Conservation (phyloP, 2,113 vertebrate genomes). For the Natator depressus region DNA sequence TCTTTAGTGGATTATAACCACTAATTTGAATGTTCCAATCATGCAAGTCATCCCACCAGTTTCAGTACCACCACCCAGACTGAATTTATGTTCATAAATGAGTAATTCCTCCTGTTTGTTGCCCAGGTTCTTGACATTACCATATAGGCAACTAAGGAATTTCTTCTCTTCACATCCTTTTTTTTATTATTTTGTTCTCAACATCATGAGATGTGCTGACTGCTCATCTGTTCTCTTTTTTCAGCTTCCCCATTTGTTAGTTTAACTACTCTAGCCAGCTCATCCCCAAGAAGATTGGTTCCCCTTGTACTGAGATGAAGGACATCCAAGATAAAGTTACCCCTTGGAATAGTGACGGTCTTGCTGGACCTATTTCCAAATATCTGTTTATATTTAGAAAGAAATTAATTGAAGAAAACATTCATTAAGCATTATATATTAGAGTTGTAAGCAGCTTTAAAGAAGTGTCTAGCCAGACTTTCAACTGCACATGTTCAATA, state of each 20-base stretch:
- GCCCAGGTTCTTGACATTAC: background rate
- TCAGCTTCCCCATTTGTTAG: background rate
- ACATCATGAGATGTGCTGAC: background rate
- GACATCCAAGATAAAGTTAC: background rate
- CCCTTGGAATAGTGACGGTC: slow-evolving; percentile 3
- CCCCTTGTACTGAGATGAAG: background rate
- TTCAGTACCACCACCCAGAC: background rate
- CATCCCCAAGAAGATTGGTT: background rate
- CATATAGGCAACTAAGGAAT: background rate
- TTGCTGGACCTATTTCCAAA: background rate
- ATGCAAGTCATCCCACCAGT: background rate
- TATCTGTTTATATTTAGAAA: background rate
- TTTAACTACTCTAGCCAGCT: background rate
- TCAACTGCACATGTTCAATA: background rate
- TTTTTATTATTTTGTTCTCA: background rate
- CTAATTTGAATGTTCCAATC: background rate
- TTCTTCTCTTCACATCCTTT: background rate
- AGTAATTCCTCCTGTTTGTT: background rate
- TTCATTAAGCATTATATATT: background rate
- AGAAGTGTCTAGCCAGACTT: background rate
- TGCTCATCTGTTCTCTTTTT: background rate
- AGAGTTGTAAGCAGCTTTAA: slow-evolving; percentile 18
- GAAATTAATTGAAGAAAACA: background rate
- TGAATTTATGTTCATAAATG: background rate
- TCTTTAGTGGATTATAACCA: background rate